A percentile compares a stretch with the other conserved stretches of the same genome.
Evolutionary conservation across 2,888 invertebrate species (phyloP).

Genomic region (Enoplolaimus lenunculus): DNA sequence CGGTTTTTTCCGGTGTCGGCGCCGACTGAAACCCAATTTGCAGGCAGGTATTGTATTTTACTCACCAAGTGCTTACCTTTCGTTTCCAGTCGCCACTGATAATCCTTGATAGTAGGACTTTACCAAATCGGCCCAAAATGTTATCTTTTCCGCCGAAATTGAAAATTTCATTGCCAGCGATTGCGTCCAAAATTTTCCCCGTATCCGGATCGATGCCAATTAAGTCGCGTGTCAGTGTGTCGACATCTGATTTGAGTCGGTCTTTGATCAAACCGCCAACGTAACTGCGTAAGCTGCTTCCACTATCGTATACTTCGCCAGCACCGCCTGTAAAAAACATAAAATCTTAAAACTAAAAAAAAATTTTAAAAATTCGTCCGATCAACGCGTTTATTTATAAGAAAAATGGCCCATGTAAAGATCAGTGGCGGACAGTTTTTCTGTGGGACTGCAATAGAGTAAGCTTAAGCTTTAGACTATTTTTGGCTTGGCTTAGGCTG

Average conservation of each 20-base stretch:
- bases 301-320: not conserved
- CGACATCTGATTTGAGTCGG: not conserved
- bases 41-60: no score
- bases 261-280: not conserved
- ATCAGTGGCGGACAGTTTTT: no score
- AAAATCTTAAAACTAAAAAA: no score
- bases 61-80: conserved; percentile 28
- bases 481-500: no score
- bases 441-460: no score
- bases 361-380: no score
- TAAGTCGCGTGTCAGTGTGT: conserved; percentile 30
- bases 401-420: no score
- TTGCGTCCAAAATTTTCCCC: conserved; percentile 27
- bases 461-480: no score
- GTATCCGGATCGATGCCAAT: conserved; percentile 31
- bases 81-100: conserved; percentile 35
- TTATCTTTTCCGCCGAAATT: conserved; percentile 34
- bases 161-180: conserved; percentile 36
- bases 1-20: no score
- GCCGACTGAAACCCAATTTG: no score
- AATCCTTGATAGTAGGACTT: conserved; percentile 36
- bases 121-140: conserved; percentile 33
- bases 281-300: not conserved
- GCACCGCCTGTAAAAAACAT: not conserved
- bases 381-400: no score